These are phyloP conservation scores for Aeoliscus strigatus DNA, from an alignment of 2,797 vertebrate species.

Conservation along the genomic window DNA sequence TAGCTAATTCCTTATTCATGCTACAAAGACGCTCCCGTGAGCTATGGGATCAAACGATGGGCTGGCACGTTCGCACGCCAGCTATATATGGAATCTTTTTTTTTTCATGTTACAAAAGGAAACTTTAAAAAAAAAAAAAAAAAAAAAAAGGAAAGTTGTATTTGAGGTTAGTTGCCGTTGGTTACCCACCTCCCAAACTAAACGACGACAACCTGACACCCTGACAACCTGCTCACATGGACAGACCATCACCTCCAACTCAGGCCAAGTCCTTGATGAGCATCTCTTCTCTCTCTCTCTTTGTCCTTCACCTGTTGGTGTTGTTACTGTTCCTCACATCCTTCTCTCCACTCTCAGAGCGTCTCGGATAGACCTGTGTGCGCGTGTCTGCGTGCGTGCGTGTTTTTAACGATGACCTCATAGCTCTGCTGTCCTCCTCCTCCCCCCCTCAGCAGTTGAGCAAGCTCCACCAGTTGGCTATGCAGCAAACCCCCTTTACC, in stretches of 20 bases:
- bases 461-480: constrained; percentile 99
- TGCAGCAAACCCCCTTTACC: constrained; percentile 99
- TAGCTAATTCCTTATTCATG: no score
- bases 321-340: constrained; percentile 79
- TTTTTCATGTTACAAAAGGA: no score
- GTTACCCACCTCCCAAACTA: no score
- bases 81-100: no score
- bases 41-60: no score
- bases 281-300: constrained; percentile 42
- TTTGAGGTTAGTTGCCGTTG: no score
- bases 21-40: no score
- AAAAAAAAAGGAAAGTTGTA: no score
- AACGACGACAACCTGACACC: no score
- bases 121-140: no score
- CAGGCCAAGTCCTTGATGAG: constrained; percentile 78
- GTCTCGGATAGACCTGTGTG: constrained; percentile 58
- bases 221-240: no score
- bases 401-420: constrained; percentile 95
- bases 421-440: constrained; percentile 98
- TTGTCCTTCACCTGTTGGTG: constrained; percentile 73
- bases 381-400: constrained; percentile 14
- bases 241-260: not conserved
- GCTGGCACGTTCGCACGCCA: no score
- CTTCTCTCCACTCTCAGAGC: constrained; percentile 72
- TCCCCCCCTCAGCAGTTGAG: constrained; percentile 97